A percentile compares a stretch with the other conserved stretches of the same genome.
Conservation (phyloP, 1,140 invertebrate genomes). For the Venustaconcha ellipsiformis region DNA sequence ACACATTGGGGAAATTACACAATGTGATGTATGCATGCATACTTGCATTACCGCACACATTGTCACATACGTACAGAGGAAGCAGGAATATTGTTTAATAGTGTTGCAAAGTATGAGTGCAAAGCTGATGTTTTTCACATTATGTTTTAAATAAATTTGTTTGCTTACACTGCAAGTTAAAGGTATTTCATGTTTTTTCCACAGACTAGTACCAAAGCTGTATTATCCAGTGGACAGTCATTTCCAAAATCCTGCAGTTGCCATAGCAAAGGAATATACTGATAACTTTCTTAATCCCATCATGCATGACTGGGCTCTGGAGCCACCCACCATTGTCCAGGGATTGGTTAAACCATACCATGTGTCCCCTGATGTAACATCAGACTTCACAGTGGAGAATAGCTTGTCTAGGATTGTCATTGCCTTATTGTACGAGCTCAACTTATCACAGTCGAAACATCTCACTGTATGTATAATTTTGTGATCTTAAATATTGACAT, state of each 20-base stretch:
- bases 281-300: constrained; percentile 58
- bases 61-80: too few species aligned
- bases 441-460: constrained; percentile 75
- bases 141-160: not conserved
- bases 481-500: not conserved
- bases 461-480: constrained; percentile 73
- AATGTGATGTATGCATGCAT: too few species aligned
- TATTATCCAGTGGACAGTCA: constrained; percentile 66
- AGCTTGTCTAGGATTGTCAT: constrained; percentile 72
- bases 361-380: constrained; percentile 63
- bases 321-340: constrained; percentile 61
- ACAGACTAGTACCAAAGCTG: constrained; percentile 64
- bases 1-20: too few species aligned
- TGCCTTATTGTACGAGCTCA: constrained; percentile 68
- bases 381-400: constrained; percentile 54
- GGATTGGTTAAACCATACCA: constrained; percentile 67
- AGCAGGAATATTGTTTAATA: too few species aligned
- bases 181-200: constrained; percentile 29
- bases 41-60: too few species aligned
- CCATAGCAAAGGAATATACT: constrained; percentile 60
- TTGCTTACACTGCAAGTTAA: not conserved
- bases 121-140: too few species aligned
- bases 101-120: too few species aligned
- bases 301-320: constrained; percentile 53
- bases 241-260: constrained; percentile 67